These are phyloP conservation scores for Enteromius unitaeniatus DNA, from an alignment of 2,797 vertebrate genomes.

Conservation along the genomic window DNA sequence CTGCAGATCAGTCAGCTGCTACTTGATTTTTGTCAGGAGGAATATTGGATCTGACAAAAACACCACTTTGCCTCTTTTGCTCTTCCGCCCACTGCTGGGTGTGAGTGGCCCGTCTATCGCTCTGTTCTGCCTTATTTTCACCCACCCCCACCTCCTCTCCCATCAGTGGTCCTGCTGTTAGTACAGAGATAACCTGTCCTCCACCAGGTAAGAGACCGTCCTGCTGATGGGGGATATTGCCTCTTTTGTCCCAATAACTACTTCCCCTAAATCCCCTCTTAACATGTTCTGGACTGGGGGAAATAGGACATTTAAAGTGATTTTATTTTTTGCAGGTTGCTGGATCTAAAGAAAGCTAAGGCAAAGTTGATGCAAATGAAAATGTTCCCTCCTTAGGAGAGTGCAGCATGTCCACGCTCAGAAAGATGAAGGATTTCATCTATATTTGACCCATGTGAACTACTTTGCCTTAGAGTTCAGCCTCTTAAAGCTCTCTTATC, in stretches of 20 bases:
- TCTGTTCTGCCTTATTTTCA: constrained; percentile 58
- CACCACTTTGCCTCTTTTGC: constrained; percentile 22
- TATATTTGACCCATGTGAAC: constrained; percentile 50
- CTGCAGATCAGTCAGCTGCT: constrained; percentile 26
- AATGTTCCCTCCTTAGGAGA: constrained; percentile 53
- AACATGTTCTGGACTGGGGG: constrained; percentile 74
- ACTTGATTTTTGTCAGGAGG: constrained; percentile 66
- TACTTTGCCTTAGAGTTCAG: constrained; percentile 51
- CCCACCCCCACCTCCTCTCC: constrained; percentile 61
- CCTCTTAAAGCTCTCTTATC: constrained; percentile 50
- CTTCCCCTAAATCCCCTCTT: constrained; percentile 81
- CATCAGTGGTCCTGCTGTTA: constrained; percentile 74
- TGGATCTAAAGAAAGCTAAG: constrained; percentile 52
- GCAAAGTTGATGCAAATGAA: constrained; percentile 62
- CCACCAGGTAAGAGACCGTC: constrained; percentile 75
- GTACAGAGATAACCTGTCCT: constrained; percentile 81
- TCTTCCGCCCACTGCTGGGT: constrained; percentile 50
- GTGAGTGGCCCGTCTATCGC: constrained; percentile 63
- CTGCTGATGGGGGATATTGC: constrained; percentile 82
- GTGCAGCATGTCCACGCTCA: constrained; percentile 39
- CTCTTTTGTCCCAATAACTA: constrained; percentile 82
- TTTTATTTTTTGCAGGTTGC: constrained; percentile 48
- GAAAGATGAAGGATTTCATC: constrained; percentile 46
- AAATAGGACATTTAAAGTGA: constrained; percentile 59
- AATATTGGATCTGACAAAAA: constrained; percentile 74